phyloP scores from a whole-genome alignment of 30 jellyfish, hydroid and myxozoan species.

The Hydractinia symbiolongicarpus region DNA sequence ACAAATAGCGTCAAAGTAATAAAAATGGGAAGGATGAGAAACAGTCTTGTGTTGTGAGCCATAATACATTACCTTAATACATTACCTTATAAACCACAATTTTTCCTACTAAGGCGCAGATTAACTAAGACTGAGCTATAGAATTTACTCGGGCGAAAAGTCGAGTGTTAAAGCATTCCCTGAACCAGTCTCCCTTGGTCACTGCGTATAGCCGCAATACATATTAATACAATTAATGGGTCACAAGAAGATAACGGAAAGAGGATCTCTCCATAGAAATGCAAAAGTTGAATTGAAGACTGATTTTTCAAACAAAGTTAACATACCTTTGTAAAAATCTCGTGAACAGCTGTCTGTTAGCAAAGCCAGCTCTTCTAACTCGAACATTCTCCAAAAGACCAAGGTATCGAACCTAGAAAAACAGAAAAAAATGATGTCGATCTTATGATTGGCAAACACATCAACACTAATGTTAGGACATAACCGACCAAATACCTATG shows the following conservation, averaged over 20 bases:
- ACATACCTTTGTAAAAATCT: constrained; percentile 67
- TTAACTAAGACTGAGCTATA: background rate
- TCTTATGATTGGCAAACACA: background rate
- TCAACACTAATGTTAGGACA: background rate
- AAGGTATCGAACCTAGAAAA: constrained; percentile 71
- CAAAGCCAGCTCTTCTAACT: constrained; percentile 92
- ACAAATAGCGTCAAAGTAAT: background rate
- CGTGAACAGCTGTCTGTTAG: constrained; percentile 64
- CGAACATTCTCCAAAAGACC: constrained; percentile 89
- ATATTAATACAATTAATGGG: too few species aligned
- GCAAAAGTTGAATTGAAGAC: background rate
- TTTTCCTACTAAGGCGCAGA: background rate
- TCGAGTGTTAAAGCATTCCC: too few species aligned
- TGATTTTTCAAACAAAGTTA: too few species aligned
- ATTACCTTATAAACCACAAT: background rate
- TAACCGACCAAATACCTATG: too few species aligned
- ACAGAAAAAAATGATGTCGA: background rate
- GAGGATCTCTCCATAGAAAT: background rate
- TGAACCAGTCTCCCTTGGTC: too few species aligned
- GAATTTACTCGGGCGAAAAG: background rate
- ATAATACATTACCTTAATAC: too few species aligned
- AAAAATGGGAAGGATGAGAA: constrained; percentile 16
- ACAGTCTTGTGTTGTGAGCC: background rate
- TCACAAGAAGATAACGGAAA: too few species aligned
- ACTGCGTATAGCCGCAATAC: too few species aligned